Conservation (phyloP, 2,797 vertebrate species). For the Cryptoblepharus egeriae region DNA sequence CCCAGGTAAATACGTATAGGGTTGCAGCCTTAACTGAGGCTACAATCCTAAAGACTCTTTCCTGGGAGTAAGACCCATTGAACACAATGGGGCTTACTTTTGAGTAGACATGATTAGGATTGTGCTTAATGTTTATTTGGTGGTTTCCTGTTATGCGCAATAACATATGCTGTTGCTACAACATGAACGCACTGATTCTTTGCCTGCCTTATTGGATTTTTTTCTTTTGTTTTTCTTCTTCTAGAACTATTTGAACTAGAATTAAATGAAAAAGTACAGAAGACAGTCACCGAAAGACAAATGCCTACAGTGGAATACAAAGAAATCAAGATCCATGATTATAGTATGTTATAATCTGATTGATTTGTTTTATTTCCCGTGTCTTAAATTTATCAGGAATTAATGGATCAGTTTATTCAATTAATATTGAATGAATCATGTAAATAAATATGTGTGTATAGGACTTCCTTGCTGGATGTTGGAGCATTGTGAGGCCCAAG, state of each 20-base stretch:
- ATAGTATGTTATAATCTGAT: slow-evolving; percentile 82
- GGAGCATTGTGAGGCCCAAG: neutral
- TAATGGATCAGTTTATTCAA: no score
- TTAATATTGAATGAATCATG: no score
- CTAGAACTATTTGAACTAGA: slow-evolving; percentile 92
- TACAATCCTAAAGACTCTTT: no score
- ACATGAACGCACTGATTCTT: neutral
- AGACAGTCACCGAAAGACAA: slow-evolving; percentile 84
- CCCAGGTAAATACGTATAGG: no score
- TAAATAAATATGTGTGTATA: no score
- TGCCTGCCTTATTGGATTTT: neutral
- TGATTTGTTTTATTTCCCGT: neutral
- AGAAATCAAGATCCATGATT: slow-evolving; percentile 87
- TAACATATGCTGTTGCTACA: neutral
- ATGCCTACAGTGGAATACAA: slow-evolving; percentile 90
- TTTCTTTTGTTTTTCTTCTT: slow-evolving; percentile 46
- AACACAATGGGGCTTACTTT: no score
- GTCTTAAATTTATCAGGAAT: no score
- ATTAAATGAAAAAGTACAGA: slow-evolving; percentile 85
- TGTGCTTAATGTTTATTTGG: neutral
- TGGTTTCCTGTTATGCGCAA: neutral
- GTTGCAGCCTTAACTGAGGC: neutral
- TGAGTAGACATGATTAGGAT: no score
- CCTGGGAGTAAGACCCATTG: no score
- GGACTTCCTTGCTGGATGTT: neutral